Evolutionary conservation across 2,113 vertebrate genomes (phyloP).

Genomic region (Corythornis madagascariensis): DNA sequence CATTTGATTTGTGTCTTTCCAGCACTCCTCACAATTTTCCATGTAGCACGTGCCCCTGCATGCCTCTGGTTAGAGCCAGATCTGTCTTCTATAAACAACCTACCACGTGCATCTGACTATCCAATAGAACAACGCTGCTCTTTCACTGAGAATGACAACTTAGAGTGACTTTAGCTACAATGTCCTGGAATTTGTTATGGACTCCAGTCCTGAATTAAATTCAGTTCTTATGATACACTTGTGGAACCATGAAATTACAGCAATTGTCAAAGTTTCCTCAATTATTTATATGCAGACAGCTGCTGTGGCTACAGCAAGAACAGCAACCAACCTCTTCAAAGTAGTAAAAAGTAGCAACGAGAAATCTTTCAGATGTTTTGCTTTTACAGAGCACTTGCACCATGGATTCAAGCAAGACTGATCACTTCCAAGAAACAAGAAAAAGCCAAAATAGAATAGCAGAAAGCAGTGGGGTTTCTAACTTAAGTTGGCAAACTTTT

Average conservation of each 20-base stretch:
- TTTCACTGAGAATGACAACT: background rate
- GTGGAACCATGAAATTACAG: conserved; percentile 48
- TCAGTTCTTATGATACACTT: background rate
- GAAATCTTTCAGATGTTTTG: conserved; percentile 31
- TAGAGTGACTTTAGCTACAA: background rate
- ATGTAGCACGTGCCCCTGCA: background rate
- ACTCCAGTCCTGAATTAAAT: background rate
- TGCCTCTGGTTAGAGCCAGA: background rate
- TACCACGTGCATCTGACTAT: fast-evolving
- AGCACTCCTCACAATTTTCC: background rate
- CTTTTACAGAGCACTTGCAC: background rate
- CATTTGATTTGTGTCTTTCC: background rate
- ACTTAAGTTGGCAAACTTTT: background rate
- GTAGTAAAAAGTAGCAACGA: conserved; percentile 20
- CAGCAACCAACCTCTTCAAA: conserved; percentile 59
- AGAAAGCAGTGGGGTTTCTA: background rate
- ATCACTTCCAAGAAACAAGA: background rate
- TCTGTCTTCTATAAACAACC: background rate
- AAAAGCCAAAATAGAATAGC: background rate
- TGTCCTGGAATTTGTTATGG: background rate
- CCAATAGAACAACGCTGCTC: background rate
- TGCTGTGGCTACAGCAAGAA: conserved; percentile 60
- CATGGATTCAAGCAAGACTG: background rate
- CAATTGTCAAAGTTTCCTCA: conserved; percentile 57
- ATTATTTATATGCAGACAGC: conserved; percentile 73